Evolutionary conservation across 2,797 vertebrate species (phyloP).

Genomic region (Tangara arthus): DNA sequence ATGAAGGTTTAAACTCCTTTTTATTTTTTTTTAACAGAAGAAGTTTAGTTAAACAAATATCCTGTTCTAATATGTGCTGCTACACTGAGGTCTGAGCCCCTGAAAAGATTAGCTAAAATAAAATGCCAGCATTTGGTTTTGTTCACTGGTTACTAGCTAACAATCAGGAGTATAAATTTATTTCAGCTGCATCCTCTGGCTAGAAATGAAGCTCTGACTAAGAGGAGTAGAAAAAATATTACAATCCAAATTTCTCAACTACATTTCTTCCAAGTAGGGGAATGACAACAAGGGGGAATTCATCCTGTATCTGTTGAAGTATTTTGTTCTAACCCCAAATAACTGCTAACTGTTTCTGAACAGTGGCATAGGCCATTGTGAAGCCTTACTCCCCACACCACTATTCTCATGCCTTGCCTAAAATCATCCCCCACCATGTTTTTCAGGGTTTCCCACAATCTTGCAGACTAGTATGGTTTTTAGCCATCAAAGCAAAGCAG

Average conservation of each 20-base stretch:
- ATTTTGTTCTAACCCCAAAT: background rate
- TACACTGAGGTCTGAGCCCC: background rate
- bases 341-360: background rate
- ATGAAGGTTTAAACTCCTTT: background rate
- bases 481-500: constrained; percentile 6
- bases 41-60: background rate
- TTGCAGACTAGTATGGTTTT: background rate
- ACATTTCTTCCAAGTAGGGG: background rate
- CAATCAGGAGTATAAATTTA: background rate
- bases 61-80: background rate
- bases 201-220: constrained; percentile 22
- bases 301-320: background rate
- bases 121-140: constrained; percentile 21
- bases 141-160: background rate
- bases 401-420: background rate
- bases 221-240: background rate
- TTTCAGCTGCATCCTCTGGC: constrained; percentile 26
- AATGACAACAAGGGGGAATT: background rate
- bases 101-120: background rate
- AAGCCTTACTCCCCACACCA: background rate
- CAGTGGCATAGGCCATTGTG: no score
- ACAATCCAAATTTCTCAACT: background rate
- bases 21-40: background rate
- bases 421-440: background rate
- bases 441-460: background rate